Base-by-base conservation (phyloP, 2,888 invertebrate species). In the Agrotis puta region DNA sequence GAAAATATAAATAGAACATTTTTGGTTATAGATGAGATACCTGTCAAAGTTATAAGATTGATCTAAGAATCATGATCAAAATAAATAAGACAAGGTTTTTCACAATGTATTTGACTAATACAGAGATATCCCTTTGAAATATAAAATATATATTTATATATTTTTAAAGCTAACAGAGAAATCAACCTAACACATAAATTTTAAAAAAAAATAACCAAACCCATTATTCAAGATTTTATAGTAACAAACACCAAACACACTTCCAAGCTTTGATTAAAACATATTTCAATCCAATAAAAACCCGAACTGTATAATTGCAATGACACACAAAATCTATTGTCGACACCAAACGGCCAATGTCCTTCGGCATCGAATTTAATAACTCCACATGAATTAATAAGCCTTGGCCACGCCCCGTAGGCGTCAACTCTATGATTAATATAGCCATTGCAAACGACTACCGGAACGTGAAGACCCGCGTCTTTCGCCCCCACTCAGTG, bases 371-470 rank as follows among this genome's bases (percentile, higher is more conserved):
- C 86, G 90, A 92, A 92, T 93, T 94, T 93, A 91, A 93, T 94
- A 94, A 94, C 92, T 92, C 91, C 85, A 89, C 87, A 88, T 87
- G 94, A 94, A 95, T 95, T 95, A 95, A 95, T 95, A 95, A 95
- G 92, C 84, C 77, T 74, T 88, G 78, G 93, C 95, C 90, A 88
- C 96, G 95, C 96, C 95, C 91, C 85, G 89, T 92, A 94, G 96
- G 96, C 95, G 95, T 94, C 92, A 89, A 92, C 95, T 88, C 81
- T 83, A 88, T 94, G 93, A 95, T 95, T 95, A 95, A 95, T 95
- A 94, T 90, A 90, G 84, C 89, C 87, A 86, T 89, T 89, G 88
- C 88, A 90, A 84, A 87, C 91, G 92, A 93, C 94, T 95, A 94
- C 94, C 93, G 94, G 89, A 89, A 87, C 89, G 87, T 87, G 86